phyloP scores from a whole-genome alignment of 2,888 invertebrate genomes.

The Itoplectis maculator region DNA sequence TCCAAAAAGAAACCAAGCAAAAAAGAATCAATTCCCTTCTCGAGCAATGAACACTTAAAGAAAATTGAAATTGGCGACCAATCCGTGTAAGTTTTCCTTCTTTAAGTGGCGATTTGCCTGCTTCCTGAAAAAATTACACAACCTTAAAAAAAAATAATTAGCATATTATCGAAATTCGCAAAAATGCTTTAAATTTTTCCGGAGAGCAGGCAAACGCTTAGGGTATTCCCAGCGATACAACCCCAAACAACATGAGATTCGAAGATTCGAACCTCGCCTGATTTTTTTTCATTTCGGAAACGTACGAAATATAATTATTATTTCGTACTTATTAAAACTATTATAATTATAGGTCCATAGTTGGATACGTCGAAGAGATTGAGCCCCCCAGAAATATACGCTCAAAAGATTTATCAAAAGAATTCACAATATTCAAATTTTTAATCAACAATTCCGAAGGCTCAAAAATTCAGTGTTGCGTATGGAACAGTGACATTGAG shows the following conservation, averaged over 20 bases:
- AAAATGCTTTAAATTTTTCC: neutral
- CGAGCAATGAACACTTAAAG: neutral
- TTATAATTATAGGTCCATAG: conserved; percentile 7
- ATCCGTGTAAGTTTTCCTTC: neutral
- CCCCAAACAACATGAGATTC: too few species aligned
- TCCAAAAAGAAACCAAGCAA: neutral
- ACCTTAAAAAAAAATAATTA: too few species aligned
- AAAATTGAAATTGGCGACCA: too few species aligned
- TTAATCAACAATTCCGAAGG: neutral
- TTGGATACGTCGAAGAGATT: too few species aligned
- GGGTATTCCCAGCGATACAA: too few species aligned
- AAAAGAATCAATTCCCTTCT: neutral
- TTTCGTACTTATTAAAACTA: too few species aligned
- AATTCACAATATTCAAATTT: neutral
- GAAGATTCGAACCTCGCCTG: too few species aligned
- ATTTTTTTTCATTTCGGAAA: too few species aligned
- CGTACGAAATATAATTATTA: too few species aligned
- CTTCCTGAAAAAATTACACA: neutral
- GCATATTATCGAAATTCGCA: too few species aligned
- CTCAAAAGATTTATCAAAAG: neutral
- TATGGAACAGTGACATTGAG: neutral
- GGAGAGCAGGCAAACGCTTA: neutral
- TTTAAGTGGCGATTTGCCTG: neutral
- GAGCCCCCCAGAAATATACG: neutral
- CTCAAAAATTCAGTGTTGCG: neutral